A percentile compares a stretch with the other conserved stretches of the same genome.
phyloP scores from a whole-genome alignment of 2,888 invertebrate genomes.

The Meta bourneti region DNA sequence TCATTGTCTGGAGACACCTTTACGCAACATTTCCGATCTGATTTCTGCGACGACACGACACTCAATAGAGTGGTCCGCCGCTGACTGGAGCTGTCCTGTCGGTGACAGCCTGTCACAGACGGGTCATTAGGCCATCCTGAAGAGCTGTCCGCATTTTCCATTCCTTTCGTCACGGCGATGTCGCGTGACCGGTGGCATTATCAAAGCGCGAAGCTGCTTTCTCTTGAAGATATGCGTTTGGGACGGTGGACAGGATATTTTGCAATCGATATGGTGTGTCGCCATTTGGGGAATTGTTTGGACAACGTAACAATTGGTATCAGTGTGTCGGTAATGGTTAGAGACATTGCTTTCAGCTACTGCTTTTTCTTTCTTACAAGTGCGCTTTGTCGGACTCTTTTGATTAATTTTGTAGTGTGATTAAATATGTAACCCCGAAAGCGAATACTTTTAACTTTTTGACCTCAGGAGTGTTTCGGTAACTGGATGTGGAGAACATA shows the following conservation, averaged over 20 bases:
- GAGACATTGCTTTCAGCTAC: no score
- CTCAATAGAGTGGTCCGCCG: background rate
- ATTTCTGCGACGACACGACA: background rate
- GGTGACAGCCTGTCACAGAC: slow-evolving; percentile 31
- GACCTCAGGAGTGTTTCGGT: no score
- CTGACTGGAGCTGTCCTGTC: slow-evolving; percentile 13
- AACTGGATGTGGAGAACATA: no score
- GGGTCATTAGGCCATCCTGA: slow-evolving; percentile 52
- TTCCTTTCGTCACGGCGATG: background rate
- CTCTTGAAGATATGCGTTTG: background rate
- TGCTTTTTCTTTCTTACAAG: no score
- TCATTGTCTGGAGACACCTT: slow-evolving; percentile 22
- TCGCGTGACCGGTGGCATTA: slow-evolving; percentile 21
- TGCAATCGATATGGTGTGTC: slow-evolving; percentile 2
- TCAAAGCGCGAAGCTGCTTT: slow-evolving; percentile 4
- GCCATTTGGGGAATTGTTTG: background rate
- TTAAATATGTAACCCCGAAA: no score
- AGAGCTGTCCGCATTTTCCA: slow-evolving; percentile 24
- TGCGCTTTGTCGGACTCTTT: no score
- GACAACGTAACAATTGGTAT: background rate
- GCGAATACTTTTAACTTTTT: no score
- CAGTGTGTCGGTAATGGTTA: no score
- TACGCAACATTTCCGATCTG: slow-evolving; percentile 64
- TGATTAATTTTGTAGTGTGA: no score
- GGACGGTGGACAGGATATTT: background rate